Percentiles rank a stretch among this genome's conserved stretches.
Evolutionary conservation across 1,140 invertebrate species (phyloP).

Genomic region (Dysdera silvatica): DNA sequence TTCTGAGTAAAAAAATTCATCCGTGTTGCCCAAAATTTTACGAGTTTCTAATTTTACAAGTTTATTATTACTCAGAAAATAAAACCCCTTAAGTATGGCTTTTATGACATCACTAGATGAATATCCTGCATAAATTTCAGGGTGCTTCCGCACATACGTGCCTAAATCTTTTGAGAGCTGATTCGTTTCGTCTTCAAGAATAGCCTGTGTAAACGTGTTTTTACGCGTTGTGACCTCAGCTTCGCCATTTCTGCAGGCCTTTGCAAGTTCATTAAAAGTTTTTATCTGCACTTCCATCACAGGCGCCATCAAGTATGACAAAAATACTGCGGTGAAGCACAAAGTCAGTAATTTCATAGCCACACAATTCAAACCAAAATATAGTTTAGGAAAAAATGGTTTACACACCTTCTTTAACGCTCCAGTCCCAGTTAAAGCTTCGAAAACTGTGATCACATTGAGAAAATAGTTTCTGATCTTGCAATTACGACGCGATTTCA

Average conservation of each 20-base stretch:
- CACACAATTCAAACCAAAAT: not conserved
- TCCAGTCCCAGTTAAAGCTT: too few relatives aligned
- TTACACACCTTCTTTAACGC: not conserved
- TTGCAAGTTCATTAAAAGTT: not conserved
- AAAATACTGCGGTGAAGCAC: not conserved
- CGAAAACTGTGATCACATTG: too few relatives aligned
- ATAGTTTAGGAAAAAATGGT: not conserved
- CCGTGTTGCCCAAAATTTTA: not conserved
- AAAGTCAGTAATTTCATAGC: not conserved
- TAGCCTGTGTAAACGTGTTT: too few relatives aligned
- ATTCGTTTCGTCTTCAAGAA: too few relatives aligned
- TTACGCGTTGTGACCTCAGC: too few relatives aligned
- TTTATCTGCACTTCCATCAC: not conserved
- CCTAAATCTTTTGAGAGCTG: not conserved
- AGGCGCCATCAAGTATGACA: conserved; percentile 3
- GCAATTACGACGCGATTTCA: not conserved
- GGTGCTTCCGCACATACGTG: not conserved
- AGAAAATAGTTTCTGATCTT: not conserved
- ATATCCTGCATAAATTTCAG: not conserved
- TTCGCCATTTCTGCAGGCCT: not conserved
- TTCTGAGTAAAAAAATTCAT: not conserved
- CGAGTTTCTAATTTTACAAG: not conserved
- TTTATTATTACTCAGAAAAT: not conserved
- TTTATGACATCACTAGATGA: not conserved
- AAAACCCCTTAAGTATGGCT: not conserved